A percentile compares a stretch with the other conserved stretches of the same genome.
These are phyloP conservation scores for Pyrrhura leucotis DNA, from an alignment of 2,797 vertebrate species.

Conservation along the genomic window DNA sequence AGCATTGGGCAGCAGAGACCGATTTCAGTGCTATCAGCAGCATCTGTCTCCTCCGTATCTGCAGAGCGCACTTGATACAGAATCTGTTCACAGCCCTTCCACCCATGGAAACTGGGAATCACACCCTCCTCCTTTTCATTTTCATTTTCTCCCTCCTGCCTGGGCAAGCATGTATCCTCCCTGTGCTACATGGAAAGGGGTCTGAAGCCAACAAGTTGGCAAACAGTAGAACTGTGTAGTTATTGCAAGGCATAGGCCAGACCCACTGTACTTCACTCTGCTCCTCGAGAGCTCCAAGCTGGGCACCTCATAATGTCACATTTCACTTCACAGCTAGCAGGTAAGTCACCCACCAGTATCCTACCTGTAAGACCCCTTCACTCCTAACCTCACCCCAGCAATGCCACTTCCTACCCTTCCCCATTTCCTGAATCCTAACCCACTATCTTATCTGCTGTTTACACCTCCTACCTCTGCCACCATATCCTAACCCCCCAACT, in stretches of 20 bases:
- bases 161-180: neutral
- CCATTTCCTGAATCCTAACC: neutral
- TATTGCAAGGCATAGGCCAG: slow-evolving; percentile 13
- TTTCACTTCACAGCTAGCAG: neutral
- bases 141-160: neutral
- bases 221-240: neutral
- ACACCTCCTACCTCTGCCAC: slow-evolving; percentile 11
- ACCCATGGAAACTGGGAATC: neutral
- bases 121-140: neutral
- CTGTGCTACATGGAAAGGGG: neutral
- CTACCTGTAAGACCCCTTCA: neutral
- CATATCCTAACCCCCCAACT: neutral
- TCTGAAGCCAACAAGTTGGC: neutral
- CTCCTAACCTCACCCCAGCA: slow-evolving; percentile 12
- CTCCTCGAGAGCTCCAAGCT: neutral
- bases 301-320: fast-evolving
- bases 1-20: neutral
- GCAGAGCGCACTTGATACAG: neutral
- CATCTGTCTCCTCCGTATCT: neutral
- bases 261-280: neutral
- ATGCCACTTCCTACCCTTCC: neutral
- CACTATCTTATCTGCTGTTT: neutral
- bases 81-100: neutral
- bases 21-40: neutral
- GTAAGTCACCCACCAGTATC: neutral